These are phyloP conservation scores for Cyanoramphus novaezelandiae DNA, from an alignment of 2,113 vertebrate species.

Conservation along the genomic window DNA sequence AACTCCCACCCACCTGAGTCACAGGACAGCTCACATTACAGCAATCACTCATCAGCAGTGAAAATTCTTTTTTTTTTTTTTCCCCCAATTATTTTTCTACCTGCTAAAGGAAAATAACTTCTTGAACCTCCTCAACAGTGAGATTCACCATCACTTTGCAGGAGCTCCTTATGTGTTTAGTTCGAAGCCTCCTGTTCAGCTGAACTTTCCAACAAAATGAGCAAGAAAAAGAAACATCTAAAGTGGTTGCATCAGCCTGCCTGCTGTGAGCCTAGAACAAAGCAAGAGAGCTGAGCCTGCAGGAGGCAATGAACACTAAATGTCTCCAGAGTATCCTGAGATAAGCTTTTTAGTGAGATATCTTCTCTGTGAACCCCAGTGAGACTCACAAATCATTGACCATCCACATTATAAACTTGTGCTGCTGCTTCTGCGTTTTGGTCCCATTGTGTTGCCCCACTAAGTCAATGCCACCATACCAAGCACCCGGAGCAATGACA, in stretches of 20 bases:
- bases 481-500: background rate
- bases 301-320: background rate
- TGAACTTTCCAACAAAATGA: constrained; percentile 39
- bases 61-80: background rate
- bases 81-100: background rate
- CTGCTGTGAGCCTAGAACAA: constrained; percentile 20
- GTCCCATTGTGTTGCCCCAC: background rate
- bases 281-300: background rate
- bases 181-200: background rate
- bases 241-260: background rate
- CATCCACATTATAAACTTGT: background rate
- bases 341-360: background rate
- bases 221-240: background rate
- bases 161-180: background rate
- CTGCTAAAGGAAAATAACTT: background rate
- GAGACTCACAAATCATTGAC: background rate
- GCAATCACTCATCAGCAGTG: background rate
- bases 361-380: background rate
- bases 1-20: background rate
- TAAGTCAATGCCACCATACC: background rate
- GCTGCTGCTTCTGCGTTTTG: background rate
- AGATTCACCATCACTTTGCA: background rate
- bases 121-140: background rate
- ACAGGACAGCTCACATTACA: background rate
- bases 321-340: background rate